Evolutionary conservation across 2,888 invertebrate species (phyloP), one percentile per base, ranked within the genome.

Genomic region (Norana najaformis): DNA sequence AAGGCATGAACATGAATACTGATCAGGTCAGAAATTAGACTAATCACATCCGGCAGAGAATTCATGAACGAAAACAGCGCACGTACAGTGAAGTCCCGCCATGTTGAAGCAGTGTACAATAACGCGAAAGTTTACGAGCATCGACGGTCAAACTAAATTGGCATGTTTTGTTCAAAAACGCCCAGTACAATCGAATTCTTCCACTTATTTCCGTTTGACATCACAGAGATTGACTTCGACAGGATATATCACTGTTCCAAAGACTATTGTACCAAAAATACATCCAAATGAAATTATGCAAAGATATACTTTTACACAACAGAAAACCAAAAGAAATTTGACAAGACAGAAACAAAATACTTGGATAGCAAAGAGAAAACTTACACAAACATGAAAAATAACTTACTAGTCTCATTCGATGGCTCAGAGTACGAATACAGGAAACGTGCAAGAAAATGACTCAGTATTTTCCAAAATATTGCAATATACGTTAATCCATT

Each of bases 1-100:
- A 38, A 88, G 37, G 41, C 89, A 88, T 88, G 11, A 30, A 88
- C 41, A 88, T 41, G 41, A 35, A 88, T 41, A 88, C 41, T 39
- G 35, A 88, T 41, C n/a, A 69, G 69, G 69, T 69, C 30, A 69
- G 69, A 69, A 69, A 69, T 69, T 69, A 69, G 69, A 69, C 30
- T 69, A 69, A 69, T 69, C 69, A 69, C 69, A 69, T 69, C 69
- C n/a, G 69, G 69, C 69, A 69, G n/a, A 69, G 69, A 69, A 69
- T 69, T 69, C 30, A 69, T 11, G n/a, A 69, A 69, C 69, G 69
- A 69, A 69, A 69, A n/a, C 69, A 13, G 11, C n/a, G 11, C 1
- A 13, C 69, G n/a, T n/a, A 69, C 69, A 30, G 69, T 69, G 69
- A 69, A 69, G 69, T 69, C 69, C n/a, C 69, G 69, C 30, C 13